Evolutionary conservation across 2,888 invertebrate genomes (phyloP), one percentile per base, ranked within the genome.

Genomic region (Falcaria lacertinaria): DNA sequence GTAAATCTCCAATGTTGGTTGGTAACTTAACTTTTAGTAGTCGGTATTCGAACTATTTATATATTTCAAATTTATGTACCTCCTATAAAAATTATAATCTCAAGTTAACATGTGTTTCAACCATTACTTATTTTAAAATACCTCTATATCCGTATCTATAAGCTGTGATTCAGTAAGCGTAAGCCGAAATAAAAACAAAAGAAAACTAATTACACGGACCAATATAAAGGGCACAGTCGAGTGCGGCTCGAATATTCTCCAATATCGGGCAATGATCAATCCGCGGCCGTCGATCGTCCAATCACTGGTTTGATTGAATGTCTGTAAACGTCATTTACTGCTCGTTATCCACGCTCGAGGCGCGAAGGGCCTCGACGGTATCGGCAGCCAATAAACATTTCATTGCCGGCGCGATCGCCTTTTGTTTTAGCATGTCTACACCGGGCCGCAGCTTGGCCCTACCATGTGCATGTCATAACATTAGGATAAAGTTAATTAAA

Each of bases 251-350:
- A 67, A 57, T 59, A 65, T 64, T 59, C 60, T 57, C 48, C 37
- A 37, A 37, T 37, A 34, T 37, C 37, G 25, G 25, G 7, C 56
- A 49, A 52, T 50, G 48, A 37, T 37, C 37, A 37, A 37, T 37
- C 37, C 49, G 54, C 40, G 50, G 55, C 66, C 65, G 69, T 74
- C 66, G 66, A 64, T 68, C 61, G 62, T 68, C 67, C 72, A 73
- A 76, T 82, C 76, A 73, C 52, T 49, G 53, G 55, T 72, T 71
- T 81, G 82, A 82, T 80, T 80, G 78, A 82, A 81, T 69, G 75
- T 71, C 67, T 63, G 74, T 74, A 68, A 75, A 69, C 69, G 71
- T 74, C 75, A 73, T 80, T 84, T 71, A 77, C 64, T 56, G 71
- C 71, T 80, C 80, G 83, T 82, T 82, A 82, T 74, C 71, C 74